Conservation (phyloP, 2,113 vertebrate species). For the Fukomys damarensis region DNA sequence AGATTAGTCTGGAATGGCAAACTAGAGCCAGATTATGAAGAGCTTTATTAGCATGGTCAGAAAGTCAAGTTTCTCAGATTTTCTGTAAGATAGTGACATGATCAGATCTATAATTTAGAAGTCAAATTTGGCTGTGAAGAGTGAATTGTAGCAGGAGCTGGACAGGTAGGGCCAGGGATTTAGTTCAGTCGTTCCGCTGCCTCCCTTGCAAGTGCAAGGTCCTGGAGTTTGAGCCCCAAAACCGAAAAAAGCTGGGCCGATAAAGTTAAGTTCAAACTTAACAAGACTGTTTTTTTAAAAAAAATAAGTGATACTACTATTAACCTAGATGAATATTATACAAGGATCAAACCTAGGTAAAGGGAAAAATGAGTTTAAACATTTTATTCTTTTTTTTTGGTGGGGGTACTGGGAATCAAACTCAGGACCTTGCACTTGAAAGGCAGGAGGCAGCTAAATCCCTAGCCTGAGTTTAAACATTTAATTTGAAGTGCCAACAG, state of each 20-base stretch:
- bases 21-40: not conserved
- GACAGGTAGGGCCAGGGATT: too few relatives aligned
- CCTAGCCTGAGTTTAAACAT: slow-evolving; percentile 4
- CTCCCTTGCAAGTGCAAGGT: too few relatives aligned
- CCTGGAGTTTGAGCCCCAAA: too few relatives aligned
- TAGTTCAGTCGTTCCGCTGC: too few relatives aligned
- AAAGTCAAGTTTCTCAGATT: slow-evolving; percentile 38
- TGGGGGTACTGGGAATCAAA: too few relatives aligned
- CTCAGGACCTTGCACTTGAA: too few relatives aligned
- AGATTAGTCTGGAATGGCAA: not conserved
- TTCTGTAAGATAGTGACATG: slow-evolving; percentile 14
- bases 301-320: not conserved
- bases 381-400: too few relatives aligned
- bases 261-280: not conserved
- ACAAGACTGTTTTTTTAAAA: not conserved
- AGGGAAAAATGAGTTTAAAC: not conserved
- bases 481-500: not conserved
- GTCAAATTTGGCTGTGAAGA: not conserved
- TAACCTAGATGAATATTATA: slow-evolving; percentile 13
- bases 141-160: not conserved
- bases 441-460: too few relatives aligned
- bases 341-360: not conserved
- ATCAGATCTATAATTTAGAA: slow-evolving; percentile 16
- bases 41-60: not conserved
- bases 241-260: not conserved